Base-by-base conservation (phyloP, 2,888 invertebrate genomes). In the Lutraria lutraria region DNA sequence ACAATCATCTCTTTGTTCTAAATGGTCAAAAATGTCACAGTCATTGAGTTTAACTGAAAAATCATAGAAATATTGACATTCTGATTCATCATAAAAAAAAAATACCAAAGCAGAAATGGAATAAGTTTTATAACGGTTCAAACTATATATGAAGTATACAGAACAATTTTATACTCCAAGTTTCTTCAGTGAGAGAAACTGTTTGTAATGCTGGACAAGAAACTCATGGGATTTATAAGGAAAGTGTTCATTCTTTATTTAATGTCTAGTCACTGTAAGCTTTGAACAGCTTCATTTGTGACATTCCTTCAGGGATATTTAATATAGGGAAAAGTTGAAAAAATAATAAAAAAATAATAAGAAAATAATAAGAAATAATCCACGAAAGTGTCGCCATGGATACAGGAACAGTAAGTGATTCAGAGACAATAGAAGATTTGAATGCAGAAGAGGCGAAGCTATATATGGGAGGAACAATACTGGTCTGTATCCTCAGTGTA, bases 391-490 rank as follows among this genome's bases (percentile, higher is more conserved):
- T 63, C 25, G 76, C 25, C n/a, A 84, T 84, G 83, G 43, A n/a
- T 31, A 56, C 53, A 34, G 52, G 31, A 31, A 31, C 31, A 15
- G 34, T 76, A 34, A 54, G 54, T 52, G 81, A 56, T 43, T n/a
- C 80, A 34, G 76, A 87, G 29, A 86, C 89, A 15, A 63, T 93
- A n/a, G 89, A 92, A n/a, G 92, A 93, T 4, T 63, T 93, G n/a
- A 93, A 93, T 76, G 82, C 84, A 4, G 85, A 88, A 31, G 90
- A 90, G n/a, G 86, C 87, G 19, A 79, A 81, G 76, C 52, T 89
- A 16, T 91, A 93, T 52, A 19, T 92, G 3, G 93, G 93, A 25
- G 93, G 93, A 8, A 92, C 91, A 3, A 83, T 90, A 25, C 86
- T 93, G 19, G 86, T 93, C 1, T 85, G 89, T 15, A 4, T 92